Base-by-base conservation (phyloP, 2,797 vertebrate genomes). In the Remorina albescens region DNA sequence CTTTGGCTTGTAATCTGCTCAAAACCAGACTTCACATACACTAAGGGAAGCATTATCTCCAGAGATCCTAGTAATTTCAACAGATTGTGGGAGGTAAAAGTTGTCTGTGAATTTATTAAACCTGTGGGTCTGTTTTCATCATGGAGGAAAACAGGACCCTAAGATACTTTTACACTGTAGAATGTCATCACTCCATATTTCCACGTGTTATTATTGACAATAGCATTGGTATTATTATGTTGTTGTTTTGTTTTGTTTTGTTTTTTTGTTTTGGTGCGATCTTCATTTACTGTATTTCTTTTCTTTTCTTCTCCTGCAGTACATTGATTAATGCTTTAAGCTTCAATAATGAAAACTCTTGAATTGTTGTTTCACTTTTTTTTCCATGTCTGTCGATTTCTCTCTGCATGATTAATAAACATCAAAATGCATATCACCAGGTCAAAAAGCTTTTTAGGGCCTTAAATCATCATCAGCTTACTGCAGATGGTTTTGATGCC, bases 1-100 rank as follows among this genome's bases (percentile, higher is more conserved):
- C 72, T 87, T 77, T 86, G 81, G 67, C 83, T 85, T 85, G 60
- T 83, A 74, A 87, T 89, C 76, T 83, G 49, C 83, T 59, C 34
- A 62, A 76, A 46, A 79, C 37, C 64, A 72, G 62, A 59, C 71
- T 64, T 78, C 63, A 74, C 32, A 61, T 68, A 71, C 62, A 51
- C 36, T 59, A 56, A 70, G 58, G 71, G 57, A 59, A 63, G 74
- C 50, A 41, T 70, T 70, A 34, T 61, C 2, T 3, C 32, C 53
- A 11, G 34, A 59, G 37, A 67, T 73, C 37, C 69, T 71, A 18
- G 25, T 67, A 42, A 71, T 84, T 76, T 71, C 42, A 32, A 60
- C 47, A 69, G 39, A 62, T 66, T 70, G 56, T 65, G 72, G 74
- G 65, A 78, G 44, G 76, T 64, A 67, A 47, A 75, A 42, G 47